phyloP scores from a whole-genome alignment of 2,113 vertebrate genomes.

The Platichthys stellatus region DNA sequence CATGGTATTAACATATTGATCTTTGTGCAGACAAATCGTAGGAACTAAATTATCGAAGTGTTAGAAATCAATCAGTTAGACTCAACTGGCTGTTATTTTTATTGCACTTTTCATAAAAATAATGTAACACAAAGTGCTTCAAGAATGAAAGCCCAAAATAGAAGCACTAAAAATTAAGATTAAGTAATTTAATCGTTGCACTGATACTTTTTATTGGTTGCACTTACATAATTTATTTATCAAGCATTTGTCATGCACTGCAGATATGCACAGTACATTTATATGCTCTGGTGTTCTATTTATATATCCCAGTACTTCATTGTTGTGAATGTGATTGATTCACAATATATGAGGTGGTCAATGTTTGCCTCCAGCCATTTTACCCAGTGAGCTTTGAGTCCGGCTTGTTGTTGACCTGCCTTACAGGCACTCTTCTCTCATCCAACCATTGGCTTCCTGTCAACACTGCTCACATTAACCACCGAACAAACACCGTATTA shows the following conservation, averaged over 20 bases:
- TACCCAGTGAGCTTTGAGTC: slow-evolving; percentile 58
- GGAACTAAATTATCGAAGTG: background rate
- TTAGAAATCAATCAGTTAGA: background rate
- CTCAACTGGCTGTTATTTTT: background rate
- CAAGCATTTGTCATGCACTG: background rate
- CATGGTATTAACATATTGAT: background rate
- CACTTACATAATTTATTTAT: slow-evolving; percentile 7
- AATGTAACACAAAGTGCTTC: background rate
- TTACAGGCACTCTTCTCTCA: slow-evolving; percentile 62
- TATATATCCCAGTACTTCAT: slow-evolving; percentile 24
- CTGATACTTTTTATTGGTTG: slow-evolving; percentile 9
- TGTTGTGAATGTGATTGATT: slow-evolving; percentile 69
- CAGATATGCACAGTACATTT: background rate
- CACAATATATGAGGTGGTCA: slow-evolving; percentile 70
- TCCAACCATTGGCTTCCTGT: slow-evolving; percentile 70
- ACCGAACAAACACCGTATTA: slow-evolving; percentile 48
- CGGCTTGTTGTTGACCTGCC: slow-evolving; percentile 70
- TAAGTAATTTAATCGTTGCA: background rate
- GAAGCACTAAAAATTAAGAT: too few species aligned
- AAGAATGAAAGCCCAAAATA: background rate
- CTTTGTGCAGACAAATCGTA: background rate
- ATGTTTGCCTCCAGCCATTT: slow-evolving; percentile 62
- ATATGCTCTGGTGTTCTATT: slow-evolving; percentile 24
- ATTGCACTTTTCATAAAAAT: background rate
- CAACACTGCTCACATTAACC: slow-evolving; percentile 57